These are phyloP conservation scores for Malthinus seriepunctatus DNA, from an alignment of 2,888 invertebrate genomes.

Conservation along the genomic window DNA sequence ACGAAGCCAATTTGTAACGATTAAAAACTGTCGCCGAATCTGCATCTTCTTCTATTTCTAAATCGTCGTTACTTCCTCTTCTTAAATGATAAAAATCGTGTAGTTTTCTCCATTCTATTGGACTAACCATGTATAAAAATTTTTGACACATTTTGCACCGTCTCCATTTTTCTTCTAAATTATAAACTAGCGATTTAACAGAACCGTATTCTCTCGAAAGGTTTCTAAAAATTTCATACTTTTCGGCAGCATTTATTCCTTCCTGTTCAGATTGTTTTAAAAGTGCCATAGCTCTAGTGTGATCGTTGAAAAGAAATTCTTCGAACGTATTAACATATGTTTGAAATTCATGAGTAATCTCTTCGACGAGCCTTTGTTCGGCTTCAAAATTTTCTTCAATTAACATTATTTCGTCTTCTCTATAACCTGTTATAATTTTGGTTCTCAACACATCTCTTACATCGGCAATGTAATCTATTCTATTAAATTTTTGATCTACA, in stretches of 20 bases:
- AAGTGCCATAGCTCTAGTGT: conserved; percentile 62
- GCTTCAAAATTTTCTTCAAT: conserved; percentile 60
- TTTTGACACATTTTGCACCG: conserved; percentile 67
- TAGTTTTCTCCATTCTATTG: conserved; percentile 61
- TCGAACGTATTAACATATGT: conserved; percentile 63
- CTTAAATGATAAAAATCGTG: conserved; percentile 52
- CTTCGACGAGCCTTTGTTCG: conserved; percentile 58
- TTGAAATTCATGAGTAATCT: conserved; percentile 56
- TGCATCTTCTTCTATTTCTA: conserved; percentile 16
- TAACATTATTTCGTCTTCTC: conserved; percentile 54
- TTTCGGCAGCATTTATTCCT: conserved; percentile 52
- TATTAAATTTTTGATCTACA: conserved; percentile 61
- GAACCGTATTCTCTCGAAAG: conserved; percentile 52
- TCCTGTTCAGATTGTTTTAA: conserved; percentile 59
- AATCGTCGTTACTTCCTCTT: not conserved
- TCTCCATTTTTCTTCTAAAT: conserved; percentile 65
- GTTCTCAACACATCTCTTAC: conserved; percentile 52
- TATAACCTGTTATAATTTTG: conserved; percentile 51
- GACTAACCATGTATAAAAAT: conserved; percentile 70
- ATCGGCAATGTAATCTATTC: conserved; percentile 60
- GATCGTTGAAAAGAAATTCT: conserved; percentile 64
- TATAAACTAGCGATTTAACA: conserved; percentile 57
- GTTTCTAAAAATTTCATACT: conserved; percentile 55
- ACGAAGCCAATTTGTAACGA: conserved; percentile 13
- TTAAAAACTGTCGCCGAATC: conserved; percentile 28